Percentiles rank a stretch among this genome's conserved stretches.
Conservation (phyloP, 1,140 invertebrate genomes). For the Coenobita brevimanus region DNA sequence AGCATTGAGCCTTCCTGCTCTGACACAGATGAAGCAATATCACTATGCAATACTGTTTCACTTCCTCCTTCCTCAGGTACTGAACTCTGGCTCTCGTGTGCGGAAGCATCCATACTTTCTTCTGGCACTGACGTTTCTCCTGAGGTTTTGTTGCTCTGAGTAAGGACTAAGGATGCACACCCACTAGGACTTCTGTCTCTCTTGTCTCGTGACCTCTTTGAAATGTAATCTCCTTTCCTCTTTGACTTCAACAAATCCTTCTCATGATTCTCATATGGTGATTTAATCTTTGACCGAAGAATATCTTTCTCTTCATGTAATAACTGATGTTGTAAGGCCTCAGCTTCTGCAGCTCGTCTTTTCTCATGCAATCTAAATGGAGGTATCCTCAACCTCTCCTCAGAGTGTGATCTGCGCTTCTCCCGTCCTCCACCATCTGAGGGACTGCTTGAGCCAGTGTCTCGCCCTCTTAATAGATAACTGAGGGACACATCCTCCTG, state of each 20-base stretch:
- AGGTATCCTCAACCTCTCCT: conserved; percentile 34
- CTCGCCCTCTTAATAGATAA: conserved; percentile 28
- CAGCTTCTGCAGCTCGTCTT: conserved; percentile 34
- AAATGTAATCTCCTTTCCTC: conserved; percentile 45
- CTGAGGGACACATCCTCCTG: conserved; percentile 46
- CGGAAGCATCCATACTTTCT: conserved; percentile 40
- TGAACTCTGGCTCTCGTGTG: conserved; percentile 48
- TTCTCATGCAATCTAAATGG: conserved; percentile 48
- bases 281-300: conserved; percentile 26
- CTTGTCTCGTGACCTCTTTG: conserved; percentile 36
- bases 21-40: conserved; percentile 48
- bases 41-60: conserved; percentile 47
- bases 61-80: conserved; percentile 42
- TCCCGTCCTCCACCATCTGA: conserved; percentile 53
- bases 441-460: conserved; percentile 43
- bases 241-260: conserved; percentile 38
- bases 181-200: conserved; percentile 42
- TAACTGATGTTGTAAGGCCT: conserved; percentile 32
- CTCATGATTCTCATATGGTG: conserved; percentile 31
- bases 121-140: conserved; percentile 34
- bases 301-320: conserved; percentile 41
- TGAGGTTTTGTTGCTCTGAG: background rate
- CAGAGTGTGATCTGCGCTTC: conserved; percentile 53
- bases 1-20: conserved; percentile 27
- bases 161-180: background rate